These are phyloP conservation scores for Rousettus madagascariensis DNA, from an alignment of 2,797 vertebrate species.

Conservation along the genomic window DNA sequence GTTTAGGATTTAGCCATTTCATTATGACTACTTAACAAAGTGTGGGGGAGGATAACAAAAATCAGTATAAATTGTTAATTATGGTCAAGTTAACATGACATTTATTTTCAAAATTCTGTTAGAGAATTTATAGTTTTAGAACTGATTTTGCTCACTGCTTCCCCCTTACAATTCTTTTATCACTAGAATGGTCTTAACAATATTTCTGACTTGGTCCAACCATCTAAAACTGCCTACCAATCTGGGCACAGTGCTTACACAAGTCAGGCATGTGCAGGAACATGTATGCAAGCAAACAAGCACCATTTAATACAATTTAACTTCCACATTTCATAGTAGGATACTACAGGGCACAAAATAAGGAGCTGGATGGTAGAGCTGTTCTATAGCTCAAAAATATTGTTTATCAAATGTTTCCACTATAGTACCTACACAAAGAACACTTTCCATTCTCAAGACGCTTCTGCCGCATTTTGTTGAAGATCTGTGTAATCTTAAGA, in stretches of 20 bases:
- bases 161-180: neutral
- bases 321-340: neutral
- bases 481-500: neutral
- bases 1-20: conserved; percentile 29
- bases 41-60: neutral
- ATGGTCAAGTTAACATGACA: neutral
- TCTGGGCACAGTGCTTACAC: neutral
- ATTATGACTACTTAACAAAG: neutral
- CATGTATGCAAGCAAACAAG: neutral
- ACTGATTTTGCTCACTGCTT: neutral
- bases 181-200: neutral
- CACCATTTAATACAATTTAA: conserved; percentile 41
- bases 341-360: neutral
- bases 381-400: neutral
- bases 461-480: neutral
- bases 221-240: neutral
- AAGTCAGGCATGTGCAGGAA: neutral
- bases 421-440: neutral
- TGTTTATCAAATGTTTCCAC: neutral
- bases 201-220: conserved; percentile 14
- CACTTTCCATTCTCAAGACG: neutral
- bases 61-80: neutral
- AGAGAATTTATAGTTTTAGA: conserved; percentile 10
- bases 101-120: conserved; percentile 8
- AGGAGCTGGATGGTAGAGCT: neutral